Evolutionary conservation across 2,113 vertebrate genomes (phyloP).

Genomic region (Pluvialis apricaria): DNA sequence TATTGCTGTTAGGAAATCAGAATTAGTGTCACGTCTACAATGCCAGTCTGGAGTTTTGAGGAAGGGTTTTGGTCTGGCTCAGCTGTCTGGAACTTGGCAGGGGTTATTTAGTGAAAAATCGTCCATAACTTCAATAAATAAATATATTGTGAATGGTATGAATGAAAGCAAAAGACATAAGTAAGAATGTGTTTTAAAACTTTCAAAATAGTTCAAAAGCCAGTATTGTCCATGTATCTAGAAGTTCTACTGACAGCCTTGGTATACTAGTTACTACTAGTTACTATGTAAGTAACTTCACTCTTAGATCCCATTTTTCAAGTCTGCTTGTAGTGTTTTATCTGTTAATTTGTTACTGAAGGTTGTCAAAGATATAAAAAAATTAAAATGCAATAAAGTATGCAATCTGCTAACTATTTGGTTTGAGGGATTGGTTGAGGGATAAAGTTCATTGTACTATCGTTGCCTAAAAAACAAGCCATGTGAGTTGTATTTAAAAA

Average conservation of each 20-base stretch:
- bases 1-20: background rate
- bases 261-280: background rate
- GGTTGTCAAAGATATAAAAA: background rate
- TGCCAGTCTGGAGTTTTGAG: background rate
- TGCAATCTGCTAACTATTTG: background rate
- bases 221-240: background rate
- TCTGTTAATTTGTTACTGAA: background rate
- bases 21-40: background rate
- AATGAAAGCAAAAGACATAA: background rate
- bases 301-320: background rate
- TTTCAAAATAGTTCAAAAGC: background rate
- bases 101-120: background rate
- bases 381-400: background rate
- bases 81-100: background rate
- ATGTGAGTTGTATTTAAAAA: background rate
- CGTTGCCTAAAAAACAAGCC: background rate
- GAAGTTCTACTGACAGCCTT: constrained; percentile 5
- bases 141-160: background rate
- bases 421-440: background rate
- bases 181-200: background rate
- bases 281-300: background rate
- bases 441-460: background rate
- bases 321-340: background rate
- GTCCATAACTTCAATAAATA: background rate
- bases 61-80: background rate